Evolutionary conservation across 2,888 invertebrate genomes (phyloP).

Genomic region (Drosophila stalkeri): DNA sequence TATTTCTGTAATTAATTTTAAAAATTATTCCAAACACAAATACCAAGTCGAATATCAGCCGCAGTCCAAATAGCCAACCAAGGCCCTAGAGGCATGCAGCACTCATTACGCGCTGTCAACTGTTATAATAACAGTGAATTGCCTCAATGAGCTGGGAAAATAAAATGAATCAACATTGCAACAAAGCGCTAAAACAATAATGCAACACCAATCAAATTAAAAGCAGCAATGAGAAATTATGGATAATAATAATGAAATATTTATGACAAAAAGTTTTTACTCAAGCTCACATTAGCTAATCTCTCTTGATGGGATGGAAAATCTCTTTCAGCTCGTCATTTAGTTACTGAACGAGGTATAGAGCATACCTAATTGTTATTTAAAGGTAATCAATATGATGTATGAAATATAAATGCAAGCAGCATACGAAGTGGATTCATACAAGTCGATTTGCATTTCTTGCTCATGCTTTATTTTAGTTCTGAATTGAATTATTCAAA

Average conservation of each 20-base stretch:
- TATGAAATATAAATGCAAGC: neutral
- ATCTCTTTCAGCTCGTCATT: neutral
- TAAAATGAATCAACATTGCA: constrained; percentile 76
- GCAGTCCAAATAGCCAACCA: constrained; percentile 33
- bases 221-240: neutral
- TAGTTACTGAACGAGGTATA: neutral
- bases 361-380: too few relatives aligned
- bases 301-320: neutral
- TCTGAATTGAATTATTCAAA: too few relatives aligned
- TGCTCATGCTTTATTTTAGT: neutral
- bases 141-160: constrained; percentile 79
- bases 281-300: neutral
- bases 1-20: constrained; percentile 84
- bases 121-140: constrained; percentile 76
- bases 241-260: constrained; percentile 1
- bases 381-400: too few relatives aligned
- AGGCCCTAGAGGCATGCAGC: constrained; percentile 19
- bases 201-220: constrained; percentile 10
- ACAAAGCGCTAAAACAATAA: constrained; percentile 35
- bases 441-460: neutral
- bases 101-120: constrained; percentile 66
- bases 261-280: neutral
- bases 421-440: neutral
- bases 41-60: constrained; percentile 52
- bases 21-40: constrained; percentile 83